phyloP scores from a whole-genome alignment of 2,113 vertebrate genomes.

The Megaptera novaeangliae region DNA sequence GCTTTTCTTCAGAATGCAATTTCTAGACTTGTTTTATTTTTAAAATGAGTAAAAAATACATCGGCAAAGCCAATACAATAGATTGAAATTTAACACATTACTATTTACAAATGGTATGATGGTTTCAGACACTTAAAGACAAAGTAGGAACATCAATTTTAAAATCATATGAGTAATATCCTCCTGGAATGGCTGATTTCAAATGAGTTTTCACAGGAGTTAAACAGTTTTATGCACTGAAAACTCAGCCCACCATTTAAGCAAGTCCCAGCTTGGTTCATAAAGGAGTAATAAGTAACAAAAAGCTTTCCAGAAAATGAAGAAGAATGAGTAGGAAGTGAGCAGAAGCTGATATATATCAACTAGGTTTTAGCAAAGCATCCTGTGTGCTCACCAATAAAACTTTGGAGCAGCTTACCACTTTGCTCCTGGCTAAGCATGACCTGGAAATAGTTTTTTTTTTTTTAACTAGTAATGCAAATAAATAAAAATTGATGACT shows the following conservation, averaged over 20 bases:
- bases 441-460: neutral
- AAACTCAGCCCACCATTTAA: neutral
- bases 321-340: neutral
- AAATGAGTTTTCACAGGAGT: neutral
- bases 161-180: neutral
- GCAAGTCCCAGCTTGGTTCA: neutral
- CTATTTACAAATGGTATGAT: neutral
- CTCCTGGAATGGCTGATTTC: neutral
- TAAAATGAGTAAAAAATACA: neutral
- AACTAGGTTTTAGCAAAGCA: neutral
- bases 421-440: neutral
- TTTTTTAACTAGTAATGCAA: neutral
- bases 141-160: neutral
- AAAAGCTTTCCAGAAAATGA: conserved; percentile 6
- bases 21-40: neutral
- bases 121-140: neutral
- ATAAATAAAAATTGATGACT: neutral
- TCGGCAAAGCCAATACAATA: neutral
- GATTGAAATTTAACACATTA: conserved; percentile 5
- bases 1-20: neutral
- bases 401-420: neutral
- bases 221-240: neutral
- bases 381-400: neutral
- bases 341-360: neutral
- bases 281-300: neutral